Evolutionary conservation across 1,140 invertebrate genomes (phyloP).

Genomic region (Magallana angulata): DNA sequence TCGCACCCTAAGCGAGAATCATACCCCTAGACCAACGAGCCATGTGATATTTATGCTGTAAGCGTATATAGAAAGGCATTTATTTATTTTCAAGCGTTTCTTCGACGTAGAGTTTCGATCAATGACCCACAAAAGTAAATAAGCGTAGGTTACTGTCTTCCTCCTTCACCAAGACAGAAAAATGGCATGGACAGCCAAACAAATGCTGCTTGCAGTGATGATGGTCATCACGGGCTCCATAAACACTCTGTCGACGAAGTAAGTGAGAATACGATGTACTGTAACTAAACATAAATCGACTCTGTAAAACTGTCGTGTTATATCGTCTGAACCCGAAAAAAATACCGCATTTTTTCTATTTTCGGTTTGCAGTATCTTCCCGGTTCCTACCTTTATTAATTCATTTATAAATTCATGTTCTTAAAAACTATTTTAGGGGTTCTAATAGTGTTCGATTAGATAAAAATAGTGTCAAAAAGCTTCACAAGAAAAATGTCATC

Average conservation of each 20-base stretch:
- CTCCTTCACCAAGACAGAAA: background rate
- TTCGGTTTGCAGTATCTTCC: background rate
- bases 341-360: background rate
- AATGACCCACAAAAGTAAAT: background rate
- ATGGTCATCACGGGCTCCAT: constrained; percentile 66
- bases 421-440: no score
- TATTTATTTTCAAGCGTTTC: background rate
- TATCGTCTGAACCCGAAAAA: background rate
- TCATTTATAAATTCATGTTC: no score
- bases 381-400: no score
- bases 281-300: background rate
- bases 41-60: background rate
- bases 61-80: no score
- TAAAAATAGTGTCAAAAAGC: background rate
- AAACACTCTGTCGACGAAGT: constrained; percentile 68
- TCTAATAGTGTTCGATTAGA: no score
- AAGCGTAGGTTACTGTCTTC: background rate
- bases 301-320: background rate
- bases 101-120: background rate
- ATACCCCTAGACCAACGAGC: constrained; percentile 72
- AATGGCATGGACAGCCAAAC: constrained; percentile 58
- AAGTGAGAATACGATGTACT: constrained; percentile 29
- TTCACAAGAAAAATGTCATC: background rate
- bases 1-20: constrained; percentile 72
- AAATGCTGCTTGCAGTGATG: constrained; percentile 55